Conservation (phyloP, 2,113 vertebrate genomes). For the Myrmophylax atrothorax region DNA sequence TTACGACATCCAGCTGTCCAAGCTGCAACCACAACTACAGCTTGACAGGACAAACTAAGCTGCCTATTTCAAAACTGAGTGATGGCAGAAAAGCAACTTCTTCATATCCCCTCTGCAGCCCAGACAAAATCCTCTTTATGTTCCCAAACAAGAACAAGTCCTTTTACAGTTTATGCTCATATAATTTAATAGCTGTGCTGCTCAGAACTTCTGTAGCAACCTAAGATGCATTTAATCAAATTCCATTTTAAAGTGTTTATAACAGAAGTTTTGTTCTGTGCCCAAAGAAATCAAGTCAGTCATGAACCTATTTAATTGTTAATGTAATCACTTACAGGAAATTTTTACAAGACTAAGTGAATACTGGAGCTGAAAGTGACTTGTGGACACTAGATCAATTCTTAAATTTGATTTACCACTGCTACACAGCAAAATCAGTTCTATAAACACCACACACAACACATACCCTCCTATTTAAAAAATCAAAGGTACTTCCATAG, state of each 20-base stretch:
- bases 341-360: not conserved
- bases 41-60: not conserved
- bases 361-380: not conserved
- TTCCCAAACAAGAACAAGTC: not conserved
- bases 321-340: not conserved
- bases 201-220: not conserved
- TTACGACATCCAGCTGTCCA: not conserved
- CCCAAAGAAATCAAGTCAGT: not conserved
- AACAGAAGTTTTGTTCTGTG: not conserved
- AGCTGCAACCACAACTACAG: not conserved
- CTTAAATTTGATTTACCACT: conserved; percentile 11
- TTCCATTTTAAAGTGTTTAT: not conserved
- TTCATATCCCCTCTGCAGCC: not conserved
- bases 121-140: conserved; percentile 30
- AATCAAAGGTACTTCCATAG: not conserved
- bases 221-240: not conserved
- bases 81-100: not conserved
- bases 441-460: not conserved
- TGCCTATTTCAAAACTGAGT: conserved; percentile 12
- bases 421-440: not conserved
- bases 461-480: not conserved
- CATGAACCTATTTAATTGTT: not conserved
- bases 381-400: not conserved
- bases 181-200: not conserved
- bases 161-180: not conserved